phyloP scores from a whole-genome alignment of 2,797 vertebrate species.

The Cygnus olor region DNA sequence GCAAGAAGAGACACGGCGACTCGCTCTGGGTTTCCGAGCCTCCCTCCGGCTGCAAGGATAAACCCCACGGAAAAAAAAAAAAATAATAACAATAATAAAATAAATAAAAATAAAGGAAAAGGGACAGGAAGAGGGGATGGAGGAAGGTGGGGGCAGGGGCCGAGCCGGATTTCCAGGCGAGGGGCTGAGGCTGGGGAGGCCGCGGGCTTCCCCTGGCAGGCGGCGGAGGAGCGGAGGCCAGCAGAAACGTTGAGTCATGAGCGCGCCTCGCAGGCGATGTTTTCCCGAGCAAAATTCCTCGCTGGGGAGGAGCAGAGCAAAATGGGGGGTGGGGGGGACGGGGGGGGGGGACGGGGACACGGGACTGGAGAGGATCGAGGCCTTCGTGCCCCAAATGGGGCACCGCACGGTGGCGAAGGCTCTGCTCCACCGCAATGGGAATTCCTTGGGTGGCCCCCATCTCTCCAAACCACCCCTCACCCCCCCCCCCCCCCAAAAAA shows the following conservation, averaged over 20 bases:
- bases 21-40: neutral
- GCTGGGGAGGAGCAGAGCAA: constrained; percentile 47
- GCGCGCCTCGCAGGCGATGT: constrained; percentile 65
- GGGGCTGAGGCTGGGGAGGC: constrained; percentile 24
- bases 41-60: neutral
- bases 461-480: neutral
- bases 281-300: constrained; percentile 66
- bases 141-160: neutral
- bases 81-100: neutral
- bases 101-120: neutral
- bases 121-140: neutral
- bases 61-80: neutral
- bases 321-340: neutral
- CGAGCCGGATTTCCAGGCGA: constrained; percentile 47
- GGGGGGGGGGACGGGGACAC: neutral
- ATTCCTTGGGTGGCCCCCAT: neutral
- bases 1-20: neutral
- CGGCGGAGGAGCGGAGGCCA: constrained; percentile 24
- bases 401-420: neutral
- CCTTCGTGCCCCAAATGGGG: neutral
- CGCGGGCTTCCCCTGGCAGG: constrained; percentile 68
- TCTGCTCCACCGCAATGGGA: neutral
- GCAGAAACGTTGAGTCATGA: constrained; percentile 78
- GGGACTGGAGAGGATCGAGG: neutral
- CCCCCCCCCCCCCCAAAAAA: too few species aligned